These are phyloP conservation scores for Allophyes oxyacanthae DNA, from an alignment of 2,888 invertebrate species.

Conservation along the genomic window DNA sequence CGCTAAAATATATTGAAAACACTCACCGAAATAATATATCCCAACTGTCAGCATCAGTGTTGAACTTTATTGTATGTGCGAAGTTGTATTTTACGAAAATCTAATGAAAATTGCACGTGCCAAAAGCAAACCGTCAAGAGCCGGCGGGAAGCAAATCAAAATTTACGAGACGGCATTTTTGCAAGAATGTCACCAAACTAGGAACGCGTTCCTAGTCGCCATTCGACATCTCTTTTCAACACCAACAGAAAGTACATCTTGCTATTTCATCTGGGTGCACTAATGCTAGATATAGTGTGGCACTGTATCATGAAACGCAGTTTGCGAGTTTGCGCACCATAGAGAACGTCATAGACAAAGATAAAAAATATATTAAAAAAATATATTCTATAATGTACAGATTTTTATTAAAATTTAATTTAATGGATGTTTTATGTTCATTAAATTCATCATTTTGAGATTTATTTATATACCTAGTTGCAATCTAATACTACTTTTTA, in stretches of 20 bases:
- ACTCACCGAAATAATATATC: constrained; percentile 82
- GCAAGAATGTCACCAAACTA: constrained; percentile 64
- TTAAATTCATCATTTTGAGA: too few species aligned
- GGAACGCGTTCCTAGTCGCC: constrained; percentile 17
- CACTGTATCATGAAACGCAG: constrained; percentile 7
- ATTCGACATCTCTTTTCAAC: constrained; percentile 33
- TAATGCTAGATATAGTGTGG: constrained; percentile 23
- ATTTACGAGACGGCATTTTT: constrained; percentile 72
- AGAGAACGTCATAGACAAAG: constrained; percentile 29
- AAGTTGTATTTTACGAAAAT: constrained; percentile 70
- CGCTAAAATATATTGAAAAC: constrained; percentile 61
- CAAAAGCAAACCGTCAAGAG: constrained; percentile 86
- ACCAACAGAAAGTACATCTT: background rate
- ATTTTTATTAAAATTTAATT: too few species aligned
- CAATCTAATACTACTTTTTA: too few species aligned
- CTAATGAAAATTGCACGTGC: constrained; percentile 86
- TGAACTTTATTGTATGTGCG: constrained; percentile 67
- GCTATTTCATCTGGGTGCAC: constrained; percentile 18
- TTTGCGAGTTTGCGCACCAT: constrained; percentile 24
- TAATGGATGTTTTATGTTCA: too few species aligned
- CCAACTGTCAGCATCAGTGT: constrained; percentile 84
- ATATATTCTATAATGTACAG: too few species aligned
- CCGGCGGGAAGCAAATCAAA: constrained; percentile 87
- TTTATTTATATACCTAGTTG: too few species aligned
- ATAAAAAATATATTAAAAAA: background rate